phyloP scores from a whole-genome alignment of 2,888 invertebrate species.

The Eupithecia centaureata region DNA sequence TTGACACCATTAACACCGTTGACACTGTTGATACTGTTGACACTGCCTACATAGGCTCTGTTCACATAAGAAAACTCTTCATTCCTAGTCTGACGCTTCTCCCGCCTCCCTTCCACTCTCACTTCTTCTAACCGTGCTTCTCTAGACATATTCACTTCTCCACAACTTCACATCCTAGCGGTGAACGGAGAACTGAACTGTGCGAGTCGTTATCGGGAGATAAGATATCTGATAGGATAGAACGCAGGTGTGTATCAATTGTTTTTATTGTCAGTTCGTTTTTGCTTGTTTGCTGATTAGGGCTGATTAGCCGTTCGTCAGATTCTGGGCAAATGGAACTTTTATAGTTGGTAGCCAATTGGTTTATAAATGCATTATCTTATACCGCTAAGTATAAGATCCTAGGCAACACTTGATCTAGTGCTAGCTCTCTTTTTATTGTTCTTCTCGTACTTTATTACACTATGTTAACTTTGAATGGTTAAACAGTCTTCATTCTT shows the following conservation, averaged over 20 bases:
- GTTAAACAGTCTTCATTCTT: no score
- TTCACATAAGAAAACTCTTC: constrained; percentile 70
- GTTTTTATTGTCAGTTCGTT: constrained; percentile 35
- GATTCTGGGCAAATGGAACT: neutral
- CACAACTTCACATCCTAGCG: constrained; percentile 32
- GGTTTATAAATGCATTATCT: neutral
- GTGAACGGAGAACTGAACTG: constrained; percentile 32
- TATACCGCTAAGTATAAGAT: neutral
- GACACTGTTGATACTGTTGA: constrained; percentile 58
- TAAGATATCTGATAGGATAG: constrained; percentile 38
- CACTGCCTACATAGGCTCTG: constrained; percentile 66
- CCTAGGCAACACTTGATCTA: neutral
- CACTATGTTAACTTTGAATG: neutral
- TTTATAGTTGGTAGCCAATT: neutral
- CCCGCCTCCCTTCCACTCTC: constrained; percentile 37
- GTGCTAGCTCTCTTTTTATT: neutral
- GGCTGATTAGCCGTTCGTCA: constrained; percentile 9
- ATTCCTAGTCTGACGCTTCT: constrained; percentile 42
- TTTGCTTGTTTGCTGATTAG: constrained; percentile 18
- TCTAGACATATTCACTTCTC: constrained; percentile 23
- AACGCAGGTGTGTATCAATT: constrained; percentile 22
- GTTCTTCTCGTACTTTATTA: neutral
- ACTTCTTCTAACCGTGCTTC: constrained; percentile 28
- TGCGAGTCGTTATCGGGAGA: constrained; percentile 43
- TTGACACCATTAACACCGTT: constrained; percentile 49